phyloP scores from a whole-genome alignment of 2,888 invertebrate species.

The Conus canariensis region DNA sequence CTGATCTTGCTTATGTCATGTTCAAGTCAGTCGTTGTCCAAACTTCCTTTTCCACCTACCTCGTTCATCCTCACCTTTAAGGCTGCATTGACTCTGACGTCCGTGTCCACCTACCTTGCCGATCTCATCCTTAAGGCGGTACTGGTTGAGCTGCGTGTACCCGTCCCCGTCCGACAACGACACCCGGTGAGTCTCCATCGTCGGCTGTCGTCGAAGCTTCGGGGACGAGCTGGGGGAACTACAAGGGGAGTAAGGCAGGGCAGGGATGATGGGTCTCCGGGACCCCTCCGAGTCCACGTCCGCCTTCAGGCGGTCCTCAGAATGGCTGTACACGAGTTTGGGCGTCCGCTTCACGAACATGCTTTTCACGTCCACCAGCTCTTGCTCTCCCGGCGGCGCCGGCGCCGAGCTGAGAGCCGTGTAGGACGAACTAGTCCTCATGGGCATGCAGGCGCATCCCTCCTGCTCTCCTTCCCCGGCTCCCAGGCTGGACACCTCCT shows the following conservation, averaged over 20 bases:
- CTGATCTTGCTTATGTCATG: no score
- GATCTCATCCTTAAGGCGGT: slow-evolving; percentile 93
- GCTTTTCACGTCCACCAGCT: slow-evolving; percentile 27
- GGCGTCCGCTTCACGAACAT: slow-evolving; percentile 58
- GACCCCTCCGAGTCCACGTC: neutral
- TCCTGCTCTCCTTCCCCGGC: neutral
- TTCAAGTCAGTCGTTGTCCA: no score
- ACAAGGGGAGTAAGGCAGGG: slow-evolving; percentile 86
- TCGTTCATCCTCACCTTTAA: neutral
- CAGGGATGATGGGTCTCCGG: slow-evolving; percentile 84
- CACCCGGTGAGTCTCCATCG: slow-evolving; percentile 90
- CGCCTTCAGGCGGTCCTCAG: slow-evolving; percentile 69
- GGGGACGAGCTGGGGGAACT: slow-evolving; percentile 89
- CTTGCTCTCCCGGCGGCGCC: neutral
- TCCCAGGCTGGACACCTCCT: neutral
- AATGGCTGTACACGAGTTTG: slow-evolving; percentile 72
- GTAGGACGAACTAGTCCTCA: slow-evolving; percentile 25
- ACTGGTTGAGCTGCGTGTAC: slow-evolving; percentile 95
- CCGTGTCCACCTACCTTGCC: slow-evolving; percentile 86
- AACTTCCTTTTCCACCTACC: neutral
- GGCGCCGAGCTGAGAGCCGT: slow-evolving; percentile 29
- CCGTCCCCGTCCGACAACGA: slow-evolving; percentile 90
- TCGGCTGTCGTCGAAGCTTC: slow-evolving; percentile 81
- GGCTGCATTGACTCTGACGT: no score
- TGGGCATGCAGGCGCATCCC: neutral